A percentile compares a stretch with the other conserved stretches of the same genome.
These are phyloP conservation scores for Falco berigora DNA, from an alignment of 2,797 vertebrate species.

Conservation along the genomic window DNA sequence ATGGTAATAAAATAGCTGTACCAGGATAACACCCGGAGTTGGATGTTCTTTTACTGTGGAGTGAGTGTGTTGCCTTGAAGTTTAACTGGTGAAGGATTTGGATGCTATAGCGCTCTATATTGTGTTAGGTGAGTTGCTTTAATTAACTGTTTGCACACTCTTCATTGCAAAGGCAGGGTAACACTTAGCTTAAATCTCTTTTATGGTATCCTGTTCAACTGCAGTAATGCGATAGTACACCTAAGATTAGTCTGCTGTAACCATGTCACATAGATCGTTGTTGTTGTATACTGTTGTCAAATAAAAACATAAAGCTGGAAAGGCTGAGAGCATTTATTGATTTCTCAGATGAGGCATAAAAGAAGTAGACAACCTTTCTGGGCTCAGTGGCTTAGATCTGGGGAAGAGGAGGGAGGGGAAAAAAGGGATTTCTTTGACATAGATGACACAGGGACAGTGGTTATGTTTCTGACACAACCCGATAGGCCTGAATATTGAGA, in stretches of 20 bases:
- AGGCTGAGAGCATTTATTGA: constrained; percentile 4
- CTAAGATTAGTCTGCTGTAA: constrained; percentile 14
- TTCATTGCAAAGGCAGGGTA: constrained; percentile 17
- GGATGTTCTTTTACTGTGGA: neutral
- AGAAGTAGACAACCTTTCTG: constrained; percentile 3
- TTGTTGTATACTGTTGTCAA: constrained; percentile 30
- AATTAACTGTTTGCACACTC: constrained; percentile 28
- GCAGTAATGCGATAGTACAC: neutral
- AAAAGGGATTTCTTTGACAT: neutral
- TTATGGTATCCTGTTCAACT: constrained; percentile 9
- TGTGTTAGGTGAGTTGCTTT: neutral
- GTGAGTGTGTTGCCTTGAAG: neutral
- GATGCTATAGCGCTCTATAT: neutral
- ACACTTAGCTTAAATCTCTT: constrained; percentile 42
- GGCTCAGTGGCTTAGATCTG: neutral
- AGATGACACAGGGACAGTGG: neutral
- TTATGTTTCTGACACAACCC: neutral
- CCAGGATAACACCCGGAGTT: neutral
- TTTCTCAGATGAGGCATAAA: constrained; percentile 24
- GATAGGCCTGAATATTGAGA: neutral
- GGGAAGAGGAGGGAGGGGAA: neutral
- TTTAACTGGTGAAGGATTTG: neutral
- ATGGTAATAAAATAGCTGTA: neutral
- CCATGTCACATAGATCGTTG: neutral
- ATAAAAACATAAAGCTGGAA: constrained; percentile 22